Percentiles rank a stretch among this genome's conserved stretches.
Evolutionary conservation across 2,888 invertebrate species (phyloP).

Genomic region (Caenorhabditis sp.): DNA sequence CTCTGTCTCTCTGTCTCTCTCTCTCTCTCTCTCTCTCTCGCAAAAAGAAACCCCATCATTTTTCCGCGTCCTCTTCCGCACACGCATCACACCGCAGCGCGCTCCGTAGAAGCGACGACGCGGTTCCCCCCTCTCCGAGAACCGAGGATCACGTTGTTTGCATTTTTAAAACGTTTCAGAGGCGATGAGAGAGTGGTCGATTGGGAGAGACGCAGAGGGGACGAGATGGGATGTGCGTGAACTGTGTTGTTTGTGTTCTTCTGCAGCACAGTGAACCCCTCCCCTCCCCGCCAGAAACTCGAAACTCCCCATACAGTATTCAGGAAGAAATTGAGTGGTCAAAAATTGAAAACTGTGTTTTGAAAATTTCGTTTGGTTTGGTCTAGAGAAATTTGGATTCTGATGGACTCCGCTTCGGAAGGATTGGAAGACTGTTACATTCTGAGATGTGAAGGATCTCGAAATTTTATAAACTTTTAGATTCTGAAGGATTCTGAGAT

Average conservation of each 20-base stretch:
- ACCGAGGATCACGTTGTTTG: slow-evolving; percentile 51
- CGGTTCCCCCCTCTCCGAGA: slow-evolving; percentile 4
- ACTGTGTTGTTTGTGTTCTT: not conserved
- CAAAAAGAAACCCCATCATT: slow-evolving; percentile 1
- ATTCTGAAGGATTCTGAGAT: too few species aligned
- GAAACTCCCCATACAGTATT: not conserved
- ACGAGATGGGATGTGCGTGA: not conserved
- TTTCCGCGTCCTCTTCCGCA: slow-evolving; percentile 67
- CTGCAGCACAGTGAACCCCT: too few species aligned
- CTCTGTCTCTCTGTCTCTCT: too few species aligned
- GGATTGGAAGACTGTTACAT: too few species aligned
- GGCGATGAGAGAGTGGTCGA: slow-evolving; percentile 9
- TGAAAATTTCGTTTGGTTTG: too few species aligned
- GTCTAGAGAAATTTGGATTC: too few species aligned
- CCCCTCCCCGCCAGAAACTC: too few species aligned
- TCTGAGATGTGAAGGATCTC: too few species aligned
- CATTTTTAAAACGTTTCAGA: slow-evolving; percentile 52
- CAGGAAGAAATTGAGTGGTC: not conserved
- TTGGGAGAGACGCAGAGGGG: not conserved
- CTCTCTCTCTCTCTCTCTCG: too few species aligned
- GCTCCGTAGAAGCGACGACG: slow-evolving; percentile 1
- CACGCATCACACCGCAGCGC: slow-evolving; percentile 51
- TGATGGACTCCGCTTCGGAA: too few species aligned
- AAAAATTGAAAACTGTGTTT: too few species aligned
- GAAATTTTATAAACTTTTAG: too few species aligned